These are phyloP conservation scores for Terrapene triunguis DNA, from an alignment of 2,113 vertebrate genomes.

Conservation along the genomic window DNA sequence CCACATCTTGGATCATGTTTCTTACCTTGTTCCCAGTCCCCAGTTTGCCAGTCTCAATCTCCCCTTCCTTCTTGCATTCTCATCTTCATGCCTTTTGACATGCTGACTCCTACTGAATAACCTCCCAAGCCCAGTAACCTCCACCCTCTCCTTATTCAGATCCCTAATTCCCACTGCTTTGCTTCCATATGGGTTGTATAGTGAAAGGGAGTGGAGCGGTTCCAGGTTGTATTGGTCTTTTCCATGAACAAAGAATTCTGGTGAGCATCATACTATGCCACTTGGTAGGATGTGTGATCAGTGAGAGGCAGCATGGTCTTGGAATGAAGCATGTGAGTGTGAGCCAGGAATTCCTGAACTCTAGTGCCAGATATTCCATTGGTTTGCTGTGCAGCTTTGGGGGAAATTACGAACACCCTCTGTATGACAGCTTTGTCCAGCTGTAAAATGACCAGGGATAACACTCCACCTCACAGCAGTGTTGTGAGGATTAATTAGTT, in stretches of 20 bases:
- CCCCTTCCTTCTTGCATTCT: not conserved
- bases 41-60: not conserved
- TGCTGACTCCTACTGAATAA: not conserved
- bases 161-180: not conserved
- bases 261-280: not conserved
- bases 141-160: not conserved
- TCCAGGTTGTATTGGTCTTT: not conserved
- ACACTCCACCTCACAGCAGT: not conserved
- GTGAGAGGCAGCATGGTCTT: not conserved
- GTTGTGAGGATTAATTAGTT: not conserved
- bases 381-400: not conserved
- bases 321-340: not conserved
- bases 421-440: not conserved
- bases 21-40: not conserved
- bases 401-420: not conserved
- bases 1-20: not conserved
- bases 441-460: not conserved
- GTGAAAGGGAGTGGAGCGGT: not conserved
- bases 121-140: not conserved
- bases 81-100: not conserved
- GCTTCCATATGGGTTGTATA: not conserved
- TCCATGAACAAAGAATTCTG: not conserved
- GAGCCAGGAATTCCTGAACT: not conserved
- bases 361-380: not conserved
- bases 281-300: not conserved